Percentiles rank a stretch among this genome's conserved stretches.
Conservation (phyloP, 2,888 invertebrate genomes). For the Latheticus oryzae region DNA sequence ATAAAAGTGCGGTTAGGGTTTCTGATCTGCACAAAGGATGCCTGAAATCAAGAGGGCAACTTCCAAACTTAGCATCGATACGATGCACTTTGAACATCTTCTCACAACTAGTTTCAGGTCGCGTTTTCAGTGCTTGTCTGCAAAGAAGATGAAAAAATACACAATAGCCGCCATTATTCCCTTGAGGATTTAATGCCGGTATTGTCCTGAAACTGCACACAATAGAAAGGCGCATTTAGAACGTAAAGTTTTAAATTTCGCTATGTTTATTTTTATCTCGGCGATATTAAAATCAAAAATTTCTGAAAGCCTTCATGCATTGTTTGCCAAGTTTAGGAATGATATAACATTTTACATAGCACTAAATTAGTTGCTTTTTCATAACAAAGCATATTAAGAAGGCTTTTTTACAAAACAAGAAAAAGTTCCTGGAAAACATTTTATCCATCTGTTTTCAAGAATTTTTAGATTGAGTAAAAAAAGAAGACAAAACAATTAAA, state of each 20-base stretch:
- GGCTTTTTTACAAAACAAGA: too few species aligned
- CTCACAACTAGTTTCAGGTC: constrained; percentile 29
- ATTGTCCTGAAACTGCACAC: constrained; percentile 29
- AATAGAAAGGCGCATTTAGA: constrained; percentile 25
- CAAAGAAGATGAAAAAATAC: constrained; percentile 12
- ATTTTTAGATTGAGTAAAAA: too few species aligned
- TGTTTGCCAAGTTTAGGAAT: too few species aligned
- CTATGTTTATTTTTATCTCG: constrained; percentile 31
- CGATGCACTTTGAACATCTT: constrained; percentile 48
- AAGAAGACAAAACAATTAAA: too few species aligned
- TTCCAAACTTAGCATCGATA: constrained; percentile 49
- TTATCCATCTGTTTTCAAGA: too few species aligned
- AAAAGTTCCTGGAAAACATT: too few species aligned
- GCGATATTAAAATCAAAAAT: too few species aligned
- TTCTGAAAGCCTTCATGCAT: too few species aligned
- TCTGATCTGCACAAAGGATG: constrained; percentile 26
- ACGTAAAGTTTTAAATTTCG: constrained; percentile 29
- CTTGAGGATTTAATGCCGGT: constrained; percentile 24
- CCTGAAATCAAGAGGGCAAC: constrained; percentile 38
- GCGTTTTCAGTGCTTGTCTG: constrained; percentile 20
- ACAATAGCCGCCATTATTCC: constrained; percentile 25
- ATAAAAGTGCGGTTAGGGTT: constrained; percentile 55
- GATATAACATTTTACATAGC: too few species aligned
- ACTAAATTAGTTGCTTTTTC: too few species aligned
- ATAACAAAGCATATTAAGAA: too few species aligned